phyloP scores from a whole-genome alignment of 2,888 invertebrate species.

The Ormyrus pomaceus region DNA sequence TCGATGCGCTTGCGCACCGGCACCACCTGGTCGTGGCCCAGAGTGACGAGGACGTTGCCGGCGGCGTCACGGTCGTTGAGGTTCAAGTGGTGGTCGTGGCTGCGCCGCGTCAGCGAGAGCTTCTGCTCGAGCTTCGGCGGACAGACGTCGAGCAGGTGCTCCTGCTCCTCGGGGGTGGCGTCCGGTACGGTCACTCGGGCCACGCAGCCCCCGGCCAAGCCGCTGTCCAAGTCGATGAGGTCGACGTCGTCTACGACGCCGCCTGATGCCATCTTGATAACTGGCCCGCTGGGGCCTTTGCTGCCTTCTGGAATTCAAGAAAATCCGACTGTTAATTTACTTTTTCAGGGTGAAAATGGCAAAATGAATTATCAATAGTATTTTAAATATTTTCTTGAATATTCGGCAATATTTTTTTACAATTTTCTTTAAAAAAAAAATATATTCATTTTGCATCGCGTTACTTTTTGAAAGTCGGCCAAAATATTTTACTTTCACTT shows the following conservation, averaged over 20 bases:
- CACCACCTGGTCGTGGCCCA: conserved; percentile 72
- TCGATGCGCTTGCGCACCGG: conserved; percentile 71
- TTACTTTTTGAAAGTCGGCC: too few relatives aligned
- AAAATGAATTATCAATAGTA: too few relatives aligned
- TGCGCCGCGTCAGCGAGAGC: conserved; percentile 67
- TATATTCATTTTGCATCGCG: too few relatives aligned
- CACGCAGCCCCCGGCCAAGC: conserved; percentile 59
- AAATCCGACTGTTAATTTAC: too few relatives aligned
- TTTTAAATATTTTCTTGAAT: too few relatives aligned
- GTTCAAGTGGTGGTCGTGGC: conserved; percentile 62
- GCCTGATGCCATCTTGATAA: conserved; percentile 64
- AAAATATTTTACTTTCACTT: too few relatives aligned
- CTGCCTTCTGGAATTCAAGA: conserved; percentile 40
- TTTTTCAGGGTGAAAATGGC: too few relatives aligned
- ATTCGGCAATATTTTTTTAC: too few relatives aligned
- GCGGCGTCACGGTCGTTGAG: conserved; percentile 55
- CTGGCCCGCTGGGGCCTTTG: conserved; percentile 13
- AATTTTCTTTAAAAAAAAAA: too few relatives aligned
- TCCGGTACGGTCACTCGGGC: conserved; percentile 32
- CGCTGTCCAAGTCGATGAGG: conserved; percentile 70
- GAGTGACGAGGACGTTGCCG: conserved; percentile 66
- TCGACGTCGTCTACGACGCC: conserved; percentile 67
- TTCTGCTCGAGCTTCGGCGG: conserved; percentile 72
- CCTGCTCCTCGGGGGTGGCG: conserved; percentile 69
- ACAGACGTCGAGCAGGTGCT: conserved; percentile 72